These are phyloP conservation scores for Tetragonula clypearis DNA, from an alignment of 1,140 invertebrate genomes.

Conservation along the genomic window DNA sequence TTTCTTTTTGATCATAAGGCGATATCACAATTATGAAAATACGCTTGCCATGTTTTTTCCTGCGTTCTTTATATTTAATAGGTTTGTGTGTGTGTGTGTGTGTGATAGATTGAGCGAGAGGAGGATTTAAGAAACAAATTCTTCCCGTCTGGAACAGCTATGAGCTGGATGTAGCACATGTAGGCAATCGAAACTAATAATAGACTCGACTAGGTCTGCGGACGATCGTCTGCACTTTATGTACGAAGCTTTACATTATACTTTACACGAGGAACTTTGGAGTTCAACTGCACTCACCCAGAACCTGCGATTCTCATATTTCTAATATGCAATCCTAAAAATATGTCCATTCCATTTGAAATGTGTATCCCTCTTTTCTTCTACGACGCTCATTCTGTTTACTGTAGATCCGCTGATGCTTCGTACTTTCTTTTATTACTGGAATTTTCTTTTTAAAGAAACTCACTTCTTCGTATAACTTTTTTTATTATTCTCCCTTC, in stretches of 20 bases:
- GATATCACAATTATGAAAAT: background rate
- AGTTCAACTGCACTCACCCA: background rate
- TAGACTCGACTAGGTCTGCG: background rate
- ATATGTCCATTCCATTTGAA: background rate
- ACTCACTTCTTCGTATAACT: background rate
- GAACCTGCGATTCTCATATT: background rate
- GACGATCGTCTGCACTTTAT: background rate
- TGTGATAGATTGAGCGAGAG: background rate
- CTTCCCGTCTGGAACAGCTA: background rate
- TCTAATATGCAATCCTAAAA: background rate
- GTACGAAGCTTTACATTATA: background rate
- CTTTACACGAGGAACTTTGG: background rate
- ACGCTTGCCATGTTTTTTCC: background rate
- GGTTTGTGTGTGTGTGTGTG: background rate
- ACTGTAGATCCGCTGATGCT: background rate
- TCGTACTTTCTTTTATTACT: background rate
- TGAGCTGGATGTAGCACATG: background rate
- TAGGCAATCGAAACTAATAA: constrained; percentile 24
- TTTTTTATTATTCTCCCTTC: background rate
- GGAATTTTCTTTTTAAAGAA: background rate
- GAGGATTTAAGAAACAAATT: background rate
- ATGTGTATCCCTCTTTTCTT: background rate
- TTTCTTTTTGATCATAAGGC: too few species aligned
- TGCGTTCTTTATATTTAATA: background rate
- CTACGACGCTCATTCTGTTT: background rate